Conservation (phyloP, 1,140 invertebrate species). For the Aethina tumida region DNA sequence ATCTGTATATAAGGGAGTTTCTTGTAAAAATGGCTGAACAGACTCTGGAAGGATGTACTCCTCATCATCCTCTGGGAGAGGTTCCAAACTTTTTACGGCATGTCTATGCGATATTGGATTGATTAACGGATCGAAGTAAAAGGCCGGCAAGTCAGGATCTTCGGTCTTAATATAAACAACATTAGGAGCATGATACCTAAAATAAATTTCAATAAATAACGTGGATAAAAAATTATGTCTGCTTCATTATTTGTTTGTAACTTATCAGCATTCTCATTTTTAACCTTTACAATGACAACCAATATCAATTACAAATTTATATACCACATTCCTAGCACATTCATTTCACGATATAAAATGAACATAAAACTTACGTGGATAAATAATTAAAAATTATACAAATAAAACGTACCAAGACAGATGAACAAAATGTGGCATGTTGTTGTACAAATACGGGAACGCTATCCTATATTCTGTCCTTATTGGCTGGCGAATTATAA, state of each 20-base stretch:
- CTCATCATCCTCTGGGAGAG: conserved; percentile 86
- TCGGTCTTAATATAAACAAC: conserved; percentile 99
- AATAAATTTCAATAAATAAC: conserved; percentile 21
- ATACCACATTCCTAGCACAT: conserved; percentile 43
- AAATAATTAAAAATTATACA: conserved; percentile 5
- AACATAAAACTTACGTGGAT: conserved; percentile 39
- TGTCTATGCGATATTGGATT: conserved; percentile 97
- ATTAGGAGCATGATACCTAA: conserved; percentile 96
- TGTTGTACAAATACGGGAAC: conserved; percentile 99
- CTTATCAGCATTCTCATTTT: conserved; percentile 40
- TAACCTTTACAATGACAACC: conserved; percentile 33
- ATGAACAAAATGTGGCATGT: conserved; percentile 93
- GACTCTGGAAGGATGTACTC: conserved; percentile 88
- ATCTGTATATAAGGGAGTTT: conserved; percentile 93
- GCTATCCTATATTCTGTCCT: conserved; percentile 98
- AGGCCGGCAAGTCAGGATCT: conserved; percentile 99
- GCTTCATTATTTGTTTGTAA: conserved; percentile 29
- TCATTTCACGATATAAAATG: conserved; percentile 11
- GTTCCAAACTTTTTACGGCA: conserved; percentile 74
- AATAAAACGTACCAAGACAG: conserved; percentile 72
- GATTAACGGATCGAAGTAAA: conserved; percentile 99
- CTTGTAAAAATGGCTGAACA: conserved; percentile 86
- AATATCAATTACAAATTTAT: conserved; percentile 40
- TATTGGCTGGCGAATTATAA: conserved; percentile 97
- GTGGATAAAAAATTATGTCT: conserved; percentile 9